phyloP scores from a whole-genome alignment of 2,888 invertebrate species.

The Agonopterix heracliana region DNA sequence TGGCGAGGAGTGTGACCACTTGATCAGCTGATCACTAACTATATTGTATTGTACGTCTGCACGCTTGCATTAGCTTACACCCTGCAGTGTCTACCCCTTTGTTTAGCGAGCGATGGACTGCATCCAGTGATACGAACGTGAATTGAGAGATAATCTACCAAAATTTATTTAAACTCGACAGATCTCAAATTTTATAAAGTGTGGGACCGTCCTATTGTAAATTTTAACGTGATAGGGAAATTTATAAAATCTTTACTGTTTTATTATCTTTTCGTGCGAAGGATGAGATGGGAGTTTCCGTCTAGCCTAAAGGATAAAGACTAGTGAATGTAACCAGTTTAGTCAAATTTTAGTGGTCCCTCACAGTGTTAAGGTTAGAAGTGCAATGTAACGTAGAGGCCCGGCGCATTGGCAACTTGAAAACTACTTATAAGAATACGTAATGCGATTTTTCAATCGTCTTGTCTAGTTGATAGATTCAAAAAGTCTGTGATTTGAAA shows the following conservation, averaged over 20 bases:
- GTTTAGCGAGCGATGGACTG: constrained; percentile 27
- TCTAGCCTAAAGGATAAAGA: constrained; percentile 46
- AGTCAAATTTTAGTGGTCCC: constrained; percentile 59
- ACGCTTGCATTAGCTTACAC: constrained; percentile 23
- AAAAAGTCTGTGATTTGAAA: constrained; percentile 39
- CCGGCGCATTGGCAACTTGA: constrained; percentile 59
- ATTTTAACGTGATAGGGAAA: constrained; percentile 59
- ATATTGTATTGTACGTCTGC: constrained; percentile 12
- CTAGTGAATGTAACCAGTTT: constrained; percentile 62
- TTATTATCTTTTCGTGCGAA: constrained; percentile 30
- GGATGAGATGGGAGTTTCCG: constrained; percentile 40
- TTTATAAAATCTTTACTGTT: constrained; percentile 30
- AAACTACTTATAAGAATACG: constrained; percentile 6
- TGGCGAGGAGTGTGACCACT: constrained; percentile 24
- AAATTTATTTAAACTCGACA: constrained; percentile 50
- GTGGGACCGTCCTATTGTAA: constrained; percentile 74
- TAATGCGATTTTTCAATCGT: constrained; percentile 17
- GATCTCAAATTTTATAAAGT: constrained; percentile 67
- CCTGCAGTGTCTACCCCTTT: constrained; percentile 7
- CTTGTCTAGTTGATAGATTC: constrained; percentile 27
- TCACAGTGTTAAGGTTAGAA: constrained; percentile 43
- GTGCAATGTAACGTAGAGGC: constrained; percentile 36
- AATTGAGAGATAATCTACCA: constrained; percentile 50
- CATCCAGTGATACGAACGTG: constrained; percentile 54
- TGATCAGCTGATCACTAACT: not conserved